Base-by-base conservation (phyloP, 2,888 invertebrate species). In the Athalia rosae region DNA sequence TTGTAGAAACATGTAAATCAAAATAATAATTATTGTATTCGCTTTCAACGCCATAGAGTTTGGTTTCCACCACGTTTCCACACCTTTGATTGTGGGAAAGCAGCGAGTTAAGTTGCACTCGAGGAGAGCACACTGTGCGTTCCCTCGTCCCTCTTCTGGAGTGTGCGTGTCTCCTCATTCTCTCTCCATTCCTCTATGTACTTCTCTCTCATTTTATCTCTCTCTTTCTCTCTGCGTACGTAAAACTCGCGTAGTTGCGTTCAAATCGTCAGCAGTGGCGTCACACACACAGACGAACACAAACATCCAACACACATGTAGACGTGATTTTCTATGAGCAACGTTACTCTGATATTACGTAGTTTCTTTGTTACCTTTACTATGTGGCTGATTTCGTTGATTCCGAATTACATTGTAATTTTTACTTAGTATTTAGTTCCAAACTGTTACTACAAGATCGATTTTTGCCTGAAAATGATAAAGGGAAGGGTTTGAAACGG, bases 281-380 rank as follows among this genome's bases (percentile, higher is more conserved):
- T 64, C 76, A 66, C 64, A 76, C 63, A 66, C 76, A 76, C 64
- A 56, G 43, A 64, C 45, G 56, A 28, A 28, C 28, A 28, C 28
- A 28, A 28, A 28, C 28, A 28, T 28, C 28, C 28, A 28, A 28
- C 28, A 28, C 64, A 76, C 66, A 66, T 66, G 58, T 66, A 58
- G 76, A 45, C 76, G 58, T 58, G 48, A 58, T 64, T 61, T 56
- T 63, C 50, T 15, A 53, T 41, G 69, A 71, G 77, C 77, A 77
- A 77, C 59, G 9, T 59, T 58, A 69, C 41, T 47, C 66, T 28
- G 58, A 66, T 69, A 78, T 79, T 79, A 76, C 77, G 78, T 67
- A 64, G 79, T 61, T 78, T 79, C 77, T 77, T 79, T 78, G 78
- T 50, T 74, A 74, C 61, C 47, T 61, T 13, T 74, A 74, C 28